Percentiles rank a stretch among this genome's conserved stretches.
phyloP scores from a whole-genome alignment of 2,888 invertebrate genomes.

The Spatulosminthurus flaviceps region DNA sequence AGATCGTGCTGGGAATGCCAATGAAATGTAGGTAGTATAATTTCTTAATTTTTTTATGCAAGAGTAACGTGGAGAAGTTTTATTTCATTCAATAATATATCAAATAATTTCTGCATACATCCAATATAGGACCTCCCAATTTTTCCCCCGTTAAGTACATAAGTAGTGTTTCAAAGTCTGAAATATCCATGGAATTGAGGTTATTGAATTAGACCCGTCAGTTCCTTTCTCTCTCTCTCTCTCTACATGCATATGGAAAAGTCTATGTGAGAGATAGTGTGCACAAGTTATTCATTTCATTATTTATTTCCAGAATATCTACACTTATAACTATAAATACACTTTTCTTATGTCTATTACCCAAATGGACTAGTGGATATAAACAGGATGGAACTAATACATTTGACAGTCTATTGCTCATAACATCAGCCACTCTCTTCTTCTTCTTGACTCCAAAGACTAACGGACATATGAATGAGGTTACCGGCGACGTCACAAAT shows the following conservation, averaged over 20 bases:
- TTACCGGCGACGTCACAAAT: slow-evolving; percentile 19
- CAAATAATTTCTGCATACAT: no score
- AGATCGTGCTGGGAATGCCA: no score
- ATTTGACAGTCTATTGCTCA: background rate
- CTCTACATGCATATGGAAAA: background rate
- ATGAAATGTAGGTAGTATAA: no score
- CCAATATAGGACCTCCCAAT: no score
- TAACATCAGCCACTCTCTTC: background rate
- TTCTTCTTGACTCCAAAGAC: background rate
- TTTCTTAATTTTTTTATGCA: no score
- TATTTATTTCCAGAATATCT: background rate
- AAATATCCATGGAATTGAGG: background rate
- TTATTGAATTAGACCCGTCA: background rate
- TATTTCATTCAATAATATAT: no score
- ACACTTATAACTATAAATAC: background rate
- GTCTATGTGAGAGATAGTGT: background rate
- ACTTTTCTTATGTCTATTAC: no score
- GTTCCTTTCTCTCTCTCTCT: no score
- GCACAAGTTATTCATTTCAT: background rate
- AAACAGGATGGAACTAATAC: background rate
- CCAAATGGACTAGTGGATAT: background rate
- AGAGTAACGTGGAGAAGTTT: no score
- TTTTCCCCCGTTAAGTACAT: background rate
- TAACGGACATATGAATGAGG: slow-evolving; percentile 24
- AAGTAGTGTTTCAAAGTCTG: background rate